A percentile compares a stretch with the other conserved stretches of the same genome.
These are phyloP conservation scores for Sarcophaga rosellei DNA, from an alignment of 2,888 invertebrate species.

Conservation along the genomic window DNA sequence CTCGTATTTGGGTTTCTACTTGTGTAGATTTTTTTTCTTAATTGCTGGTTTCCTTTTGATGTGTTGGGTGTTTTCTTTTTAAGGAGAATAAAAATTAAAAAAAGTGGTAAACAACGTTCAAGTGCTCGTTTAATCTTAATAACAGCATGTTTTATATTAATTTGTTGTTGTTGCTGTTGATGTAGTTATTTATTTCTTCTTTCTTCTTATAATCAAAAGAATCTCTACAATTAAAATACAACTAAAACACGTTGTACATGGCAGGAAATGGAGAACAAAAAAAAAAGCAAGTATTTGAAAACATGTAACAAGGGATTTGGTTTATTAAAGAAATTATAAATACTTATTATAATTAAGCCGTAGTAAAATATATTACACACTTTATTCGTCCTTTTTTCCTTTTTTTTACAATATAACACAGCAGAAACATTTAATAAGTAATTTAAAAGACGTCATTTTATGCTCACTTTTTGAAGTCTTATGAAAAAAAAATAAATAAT, in stretches of 20 bases:
- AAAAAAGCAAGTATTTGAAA: conserved; percentile 16
- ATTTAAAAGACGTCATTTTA: neutral
- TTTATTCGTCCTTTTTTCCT: neutral
- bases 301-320: conserved; percentile 32
- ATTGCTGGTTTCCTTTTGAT: conserved; percentile 5
- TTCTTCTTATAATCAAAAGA: neutral
- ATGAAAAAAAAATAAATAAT: no score
- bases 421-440: neutral
- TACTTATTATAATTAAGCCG: conserved; percentile 52
- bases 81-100: neutral
- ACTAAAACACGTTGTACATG: conserved; percentile 31
- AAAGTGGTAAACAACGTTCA: conserved; percentile 31
- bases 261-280: neutral
- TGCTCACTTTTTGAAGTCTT: no score
- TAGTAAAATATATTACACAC: conserved; percentile 20
- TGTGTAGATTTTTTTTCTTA: neutral
- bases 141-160: conserved; percentile 31
- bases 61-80: neutral
- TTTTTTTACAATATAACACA: neutral
- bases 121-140: conserved; percentile 48
- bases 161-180: neutral
- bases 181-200: neutral
- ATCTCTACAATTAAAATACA: conserved; percentile 38
- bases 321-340: conserved; percentile 39
- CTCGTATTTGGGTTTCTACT: neutral